Evolutionary conservation across 2,797 vertebrate species (phyloP).

Genomic region (Poeciliopsis gracilis): DNA sequence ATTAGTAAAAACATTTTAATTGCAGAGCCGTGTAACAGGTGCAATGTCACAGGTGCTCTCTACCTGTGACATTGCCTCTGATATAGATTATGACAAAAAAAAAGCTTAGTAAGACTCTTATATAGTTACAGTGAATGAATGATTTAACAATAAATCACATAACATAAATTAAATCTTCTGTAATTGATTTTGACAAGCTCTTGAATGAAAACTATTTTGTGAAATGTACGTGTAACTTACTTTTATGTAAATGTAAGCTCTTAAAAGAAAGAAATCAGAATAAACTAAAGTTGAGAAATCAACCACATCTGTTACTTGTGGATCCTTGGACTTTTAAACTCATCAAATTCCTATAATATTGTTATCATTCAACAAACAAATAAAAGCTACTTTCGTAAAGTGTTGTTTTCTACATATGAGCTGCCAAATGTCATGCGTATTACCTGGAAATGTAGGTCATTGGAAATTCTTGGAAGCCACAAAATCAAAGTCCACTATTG

Average conservation of each 20-base stretch:
- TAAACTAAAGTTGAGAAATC: not conserved
- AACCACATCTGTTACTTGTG: not conserved
- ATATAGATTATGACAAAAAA: not conserved
- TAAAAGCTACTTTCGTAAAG: not conserved
- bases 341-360: too few relatives aligned
- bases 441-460: not conserved
- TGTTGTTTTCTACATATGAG: not conserved
- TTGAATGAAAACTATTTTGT: not conserved
- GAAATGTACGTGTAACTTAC: not conserved
- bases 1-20: not conserved
- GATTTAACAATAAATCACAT: not conserved
- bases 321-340: not conserved
- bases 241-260: not conserved
- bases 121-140: not conserved
- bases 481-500: slow-evolving; percentile 1
- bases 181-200: not conserved
- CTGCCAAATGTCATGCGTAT: not conserved
- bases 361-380: not conserved
- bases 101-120: too few relatives aligned
- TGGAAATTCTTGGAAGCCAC: slow-evolving; percentile 4
- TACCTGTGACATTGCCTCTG: not conserved
- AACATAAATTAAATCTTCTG: not conserved
- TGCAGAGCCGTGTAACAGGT: not conserved
- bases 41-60: too few relatives aligned
- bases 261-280: not conserved